These are phyloP conservation scores for Akabosia matsudoensis DNA, from an alignment of 1,140 invertebrate genomes.

Conservation along the genomic window DNA sequence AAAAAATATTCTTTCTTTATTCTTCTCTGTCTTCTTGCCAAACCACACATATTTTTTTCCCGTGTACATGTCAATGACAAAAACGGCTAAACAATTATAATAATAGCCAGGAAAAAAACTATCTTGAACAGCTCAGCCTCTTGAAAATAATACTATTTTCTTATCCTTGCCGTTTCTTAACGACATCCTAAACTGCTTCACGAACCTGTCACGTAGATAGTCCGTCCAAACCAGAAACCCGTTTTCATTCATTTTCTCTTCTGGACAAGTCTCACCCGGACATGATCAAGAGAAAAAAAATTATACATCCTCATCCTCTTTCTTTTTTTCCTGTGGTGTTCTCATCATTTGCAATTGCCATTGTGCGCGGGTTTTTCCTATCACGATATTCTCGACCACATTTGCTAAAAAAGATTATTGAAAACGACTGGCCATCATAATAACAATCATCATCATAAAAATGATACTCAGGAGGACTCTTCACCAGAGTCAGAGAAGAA, in stretches of 20 bases:
- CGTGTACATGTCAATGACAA: neutral
- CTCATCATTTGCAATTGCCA: neutral
- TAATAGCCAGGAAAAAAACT: neutral
- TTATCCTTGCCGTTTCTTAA: neutral
- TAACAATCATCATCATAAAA: neutral
- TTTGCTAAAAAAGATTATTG: neutral
- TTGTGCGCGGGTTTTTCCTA: no score
- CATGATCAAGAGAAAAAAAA: no score
- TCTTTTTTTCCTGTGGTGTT: neutral
- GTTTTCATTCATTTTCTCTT: neutral
- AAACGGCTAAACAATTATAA: conserved; percentile 8
- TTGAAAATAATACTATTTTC: neutral
- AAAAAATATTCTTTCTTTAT: neutral
- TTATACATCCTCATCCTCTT: neutral
- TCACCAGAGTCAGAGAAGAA: neutral
- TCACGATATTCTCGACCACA: neutral
- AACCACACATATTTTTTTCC: neutral
- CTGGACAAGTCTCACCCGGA: no score
- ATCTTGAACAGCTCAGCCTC: neutral
- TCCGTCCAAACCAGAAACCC: neutral
- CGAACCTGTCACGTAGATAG: neutral
- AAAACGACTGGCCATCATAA: neutral
- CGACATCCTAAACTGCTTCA: neutral
- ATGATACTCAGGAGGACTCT: neutral
- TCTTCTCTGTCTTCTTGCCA: neutral